phyloP scores from a whole-genome alignment of 1,140 invertebrate genomes.

The Camponotus pennsylvanicus region DNA sequence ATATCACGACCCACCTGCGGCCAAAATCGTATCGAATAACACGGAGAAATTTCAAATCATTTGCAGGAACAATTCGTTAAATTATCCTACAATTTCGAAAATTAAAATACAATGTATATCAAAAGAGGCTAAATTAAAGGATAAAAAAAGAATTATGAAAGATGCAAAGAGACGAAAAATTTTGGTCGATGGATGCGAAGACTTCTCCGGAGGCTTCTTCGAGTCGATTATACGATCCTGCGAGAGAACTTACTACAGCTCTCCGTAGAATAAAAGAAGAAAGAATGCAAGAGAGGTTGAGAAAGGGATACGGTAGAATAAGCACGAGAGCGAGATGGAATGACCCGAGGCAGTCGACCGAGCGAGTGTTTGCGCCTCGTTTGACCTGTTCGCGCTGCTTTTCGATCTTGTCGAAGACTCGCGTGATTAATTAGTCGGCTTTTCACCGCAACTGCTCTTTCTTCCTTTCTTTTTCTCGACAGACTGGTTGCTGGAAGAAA shows the following conservation, averaged over 20 bases:
- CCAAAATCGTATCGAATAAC: constrained; percentile 36
- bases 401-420: constrained; percentile 63
- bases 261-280: constrained; percentile 17
- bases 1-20: constrained; percentile 88
- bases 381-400: constrained; percentile 63
- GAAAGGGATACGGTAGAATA: not conserved
- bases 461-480: constrained; percentile 5
- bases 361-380: constrained; percentile 55
- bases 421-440: constrained; percentile 63
- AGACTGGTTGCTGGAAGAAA: constrained; percentile 64
- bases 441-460: constrained; percentile 47
- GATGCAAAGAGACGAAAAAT: not conserved
- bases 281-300: not conserved
- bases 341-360: constrained; percentile 15
- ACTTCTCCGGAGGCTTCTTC: not conserved
- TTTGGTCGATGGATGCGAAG: not conserved
- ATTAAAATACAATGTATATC: not conserved
- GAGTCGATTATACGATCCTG: constrained; percentile 40
- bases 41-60: not conserved
- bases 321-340: constrained; percentile 26
- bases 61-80: not conserved
- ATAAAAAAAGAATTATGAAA: not conserved
- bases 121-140: not conserved
- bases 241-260: constrained; percentile 1
- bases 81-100: not conserved